phyloP scores from a whole-genome alignment of 2,888 invertebrate genomes.

The Onthophagus sagittarius region DNA sequence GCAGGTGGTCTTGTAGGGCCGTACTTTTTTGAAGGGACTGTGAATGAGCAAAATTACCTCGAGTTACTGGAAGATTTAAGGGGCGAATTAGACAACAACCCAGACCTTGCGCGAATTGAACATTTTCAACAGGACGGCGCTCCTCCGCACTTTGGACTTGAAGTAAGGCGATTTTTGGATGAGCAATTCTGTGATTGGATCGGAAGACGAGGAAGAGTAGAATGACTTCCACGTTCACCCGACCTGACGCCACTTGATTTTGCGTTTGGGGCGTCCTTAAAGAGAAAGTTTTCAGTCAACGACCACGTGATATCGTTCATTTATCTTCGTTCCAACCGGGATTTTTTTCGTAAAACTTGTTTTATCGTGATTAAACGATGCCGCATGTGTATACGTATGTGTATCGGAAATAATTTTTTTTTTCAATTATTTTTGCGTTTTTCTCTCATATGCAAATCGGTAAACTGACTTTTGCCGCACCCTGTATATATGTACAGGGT shows the following conservation, averaged over 20 bases:
- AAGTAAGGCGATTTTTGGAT: conserved; percentile 15
- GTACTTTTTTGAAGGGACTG: conserved; percentile 24
- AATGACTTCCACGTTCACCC: conserved; percentile 20
- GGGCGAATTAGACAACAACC: conserved; percentile 17
- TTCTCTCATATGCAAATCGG: too few relatives aligned
- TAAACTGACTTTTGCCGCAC: too few relatives aligned
- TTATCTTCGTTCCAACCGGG: conserved; percentile 11
- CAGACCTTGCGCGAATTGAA: conserved; percentile 15
- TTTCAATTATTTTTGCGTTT: too few relatives aligned
- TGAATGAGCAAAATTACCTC: conserved; percentile 25
- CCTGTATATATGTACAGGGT: too few relatives aligned
- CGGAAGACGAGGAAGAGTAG: conserved; percentile 20
- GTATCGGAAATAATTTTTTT: too few relatives aligned
- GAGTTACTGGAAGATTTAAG: conserved; percentile 18
- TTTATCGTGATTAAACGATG: conserved; percentile 12
- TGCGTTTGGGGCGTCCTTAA: conserved; percentile 15
- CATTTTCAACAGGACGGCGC: conserved; percentile 27
- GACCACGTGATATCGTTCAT: conserved; percentile 16
- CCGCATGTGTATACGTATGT: conserved; percentile 12
- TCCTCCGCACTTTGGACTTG: conserved; percentile 23
- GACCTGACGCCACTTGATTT: conserved; percentile 20
- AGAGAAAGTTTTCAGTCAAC: conserved; percentile 13
- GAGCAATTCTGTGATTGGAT: conserved; percentile 23
- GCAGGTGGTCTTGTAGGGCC: conserved; percentile 30
- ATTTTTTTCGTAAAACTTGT: conserved; percentile 10